These are phyloP conservation scores for Remorina albescens DNA, from an alignment of 2,797 vertebrate species.

Conservation along the genomic window DNA sequence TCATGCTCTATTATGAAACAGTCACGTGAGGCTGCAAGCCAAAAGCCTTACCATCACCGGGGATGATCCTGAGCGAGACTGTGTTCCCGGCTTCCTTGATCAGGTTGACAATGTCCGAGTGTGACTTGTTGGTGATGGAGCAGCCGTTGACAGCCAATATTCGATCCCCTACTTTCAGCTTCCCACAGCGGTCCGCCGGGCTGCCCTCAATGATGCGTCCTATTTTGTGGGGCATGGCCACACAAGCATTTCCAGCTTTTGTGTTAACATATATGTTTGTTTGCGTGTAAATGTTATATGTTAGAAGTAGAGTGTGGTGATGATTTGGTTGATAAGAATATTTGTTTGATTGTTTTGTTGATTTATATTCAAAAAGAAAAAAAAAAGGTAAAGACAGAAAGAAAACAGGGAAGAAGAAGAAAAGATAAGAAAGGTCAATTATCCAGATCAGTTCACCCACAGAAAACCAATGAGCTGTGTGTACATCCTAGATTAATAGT, in stretches of 20 bases:
- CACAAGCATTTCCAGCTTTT: constrained; percentile 99
- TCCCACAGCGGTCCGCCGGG: constrained; percentile 98
- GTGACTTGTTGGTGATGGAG: constrained; percentile 99
- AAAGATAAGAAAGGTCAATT: constrained; percentile 89
- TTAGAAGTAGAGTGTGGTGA: constrained; percentile 18
- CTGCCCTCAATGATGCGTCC: constrained; percentile 99
- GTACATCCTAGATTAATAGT: constrained; percentile 1
- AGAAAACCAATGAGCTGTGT: constrained; percentile 34
- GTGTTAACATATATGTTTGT: constrained; percentile 71
- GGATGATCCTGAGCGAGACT: constrained; percentile 98
- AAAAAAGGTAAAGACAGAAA: constrained; percentile 36
- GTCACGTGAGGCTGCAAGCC: constrained; percentile 32
- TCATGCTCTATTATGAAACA: constrained; percentile 66
- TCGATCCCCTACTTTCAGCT: constrained; percentile 98
- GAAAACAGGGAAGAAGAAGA: constrained; percentile 57
- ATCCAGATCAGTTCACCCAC: constrained; percentile 78
- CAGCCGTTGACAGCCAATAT: constrained; percentile 98
- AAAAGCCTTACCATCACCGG: constrained; percentile 92
- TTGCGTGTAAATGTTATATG: constrained; percentile 47
- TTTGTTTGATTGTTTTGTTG: constrained; percentile 62
- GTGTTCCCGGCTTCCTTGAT: constrained; percentile 99
- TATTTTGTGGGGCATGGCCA: constrained; percentile 99
- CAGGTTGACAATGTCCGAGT: constrained; percentile 99
- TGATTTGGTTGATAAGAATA: constrained; percentile 37
- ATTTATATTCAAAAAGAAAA: constrained; percentile 56